These are phyloP conservation scores for Saturnia japonica DNA, from an alignment of 2,888 invertebrate species.

Conservation along the genomic window DNA sequence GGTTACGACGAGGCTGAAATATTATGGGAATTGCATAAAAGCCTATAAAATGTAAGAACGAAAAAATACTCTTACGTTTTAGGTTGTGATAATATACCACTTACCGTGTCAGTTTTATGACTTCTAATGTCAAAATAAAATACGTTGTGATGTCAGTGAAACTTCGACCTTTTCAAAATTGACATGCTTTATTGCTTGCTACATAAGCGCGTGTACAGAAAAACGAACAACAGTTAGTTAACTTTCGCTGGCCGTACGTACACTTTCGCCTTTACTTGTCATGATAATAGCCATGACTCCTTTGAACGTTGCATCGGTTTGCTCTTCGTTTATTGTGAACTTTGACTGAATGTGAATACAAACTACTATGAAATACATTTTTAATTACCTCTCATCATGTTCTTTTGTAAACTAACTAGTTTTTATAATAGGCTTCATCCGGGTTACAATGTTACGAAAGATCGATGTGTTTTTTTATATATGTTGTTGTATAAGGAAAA, in stretches of 20 bases:
- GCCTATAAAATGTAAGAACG: no score
- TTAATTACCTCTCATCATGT: not conserved
- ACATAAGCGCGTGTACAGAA: conserved; percentile 35
- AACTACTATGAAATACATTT: not conserved
- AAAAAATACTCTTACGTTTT: no score
- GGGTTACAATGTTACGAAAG: not conserved
- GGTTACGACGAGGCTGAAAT: no score
- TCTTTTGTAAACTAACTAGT: not conserved
- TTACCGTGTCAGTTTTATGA: conserved; percentile 4
- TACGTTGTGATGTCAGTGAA: conserved; percentile 37
- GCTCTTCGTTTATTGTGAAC: conserved; percentile 4
- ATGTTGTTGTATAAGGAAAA: not conserved
- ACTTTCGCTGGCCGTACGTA: conserved; percentile 64
- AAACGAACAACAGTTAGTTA: conserved; percentile 28
- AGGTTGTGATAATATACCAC: no score
- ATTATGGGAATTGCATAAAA: no score
- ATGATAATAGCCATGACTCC: conserved; percentile 56
- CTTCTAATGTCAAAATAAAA: not conserved
- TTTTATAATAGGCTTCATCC: not conserved
- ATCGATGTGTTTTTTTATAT: not conserved
- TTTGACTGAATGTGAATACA: not conserved
- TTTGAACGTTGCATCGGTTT: conserved; percentile 32
- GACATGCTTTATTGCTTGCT: conserved; percentile 30
- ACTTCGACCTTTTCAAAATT: conserved; percentile 49
- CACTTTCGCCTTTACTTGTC: conserved; percentile 68